These are phyloP conservation scores for Conistra vaccinii DNA, from an alignment of 2,888 invertebrate genomes.

Conservation along the genomic window DNA sequence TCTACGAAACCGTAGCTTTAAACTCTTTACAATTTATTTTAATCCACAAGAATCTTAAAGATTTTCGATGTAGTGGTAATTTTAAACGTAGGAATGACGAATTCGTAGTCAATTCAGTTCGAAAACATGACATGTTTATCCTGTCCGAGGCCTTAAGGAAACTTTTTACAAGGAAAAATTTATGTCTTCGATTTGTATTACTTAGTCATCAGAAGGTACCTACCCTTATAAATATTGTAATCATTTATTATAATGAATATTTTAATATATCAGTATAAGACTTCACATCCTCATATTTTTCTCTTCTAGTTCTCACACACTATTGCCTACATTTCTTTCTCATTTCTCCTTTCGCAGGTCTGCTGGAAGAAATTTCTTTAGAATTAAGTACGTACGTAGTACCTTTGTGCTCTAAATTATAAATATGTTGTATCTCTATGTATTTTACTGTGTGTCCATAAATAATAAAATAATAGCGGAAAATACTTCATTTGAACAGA, in stretches of 20 bases:
- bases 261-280: no score
- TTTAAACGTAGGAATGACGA: not conserved
- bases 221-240: not conserved
- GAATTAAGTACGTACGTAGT: no score
- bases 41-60: not conserved
- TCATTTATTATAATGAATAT: not conserved
- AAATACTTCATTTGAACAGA: not conserved
- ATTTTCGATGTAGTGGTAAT: not conserved
- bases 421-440: no score
- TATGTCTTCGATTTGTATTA: constrained; percentile 4
- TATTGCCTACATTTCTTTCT: no score
- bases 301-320: no score
- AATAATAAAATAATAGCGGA: not conserved
- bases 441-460: no score
- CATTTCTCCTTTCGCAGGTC: no score
- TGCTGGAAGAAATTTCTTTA: no score
- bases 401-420: no score
- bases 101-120: constrained; percentile 1
- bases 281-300: no score
- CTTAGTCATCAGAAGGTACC: constrained; percentile 9
- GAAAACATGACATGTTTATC: constrained; percentile 7
- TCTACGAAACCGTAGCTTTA: not conserved
- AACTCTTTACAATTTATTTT: not conserved
- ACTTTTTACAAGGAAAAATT: constrained; percentile 26
- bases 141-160: not conserved